Evolutionary conservation across 2,113 vertebrate species (phyloP).

Genomic region (Rousettus leschenaultii): DNA sequence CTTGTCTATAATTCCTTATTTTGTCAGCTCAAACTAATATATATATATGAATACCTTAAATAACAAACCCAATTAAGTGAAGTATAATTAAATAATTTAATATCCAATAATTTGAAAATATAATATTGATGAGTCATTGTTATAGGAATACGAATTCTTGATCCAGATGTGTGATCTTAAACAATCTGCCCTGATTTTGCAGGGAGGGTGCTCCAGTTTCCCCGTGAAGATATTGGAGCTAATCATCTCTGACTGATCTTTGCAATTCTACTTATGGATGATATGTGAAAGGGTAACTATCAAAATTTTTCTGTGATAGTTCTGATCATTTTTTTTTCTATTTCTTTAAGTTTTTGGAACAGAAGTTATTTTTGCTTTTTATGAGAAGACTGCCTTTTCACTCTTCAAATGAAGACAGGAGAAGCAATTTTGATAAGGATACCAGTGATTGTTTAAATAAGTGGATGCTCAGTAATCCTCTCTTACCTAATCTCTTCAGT

Average conservation of each 20-base stretch:
- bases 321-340: not conserved
- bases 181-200: not conserved
- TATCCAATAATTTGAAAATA: not conserved
- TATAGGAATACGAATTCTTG: not conserved
- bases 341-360: not conserved
- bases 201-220: not conserved
- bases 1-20: not conserved
- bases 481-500: not conserved
- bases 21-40: not conserved
- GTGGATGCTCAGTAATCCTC: rapidly evolving
- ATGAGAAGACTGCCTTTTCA: not conserved
- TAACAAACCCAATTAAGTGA: not conserved
- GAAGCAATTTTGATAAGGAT: not conserved
- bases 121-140: not conserved
- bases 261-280: not conserved
- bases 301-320: not conserved
- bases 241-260: not conserved
- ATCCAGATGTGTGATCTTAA: not conserved
- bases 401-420: not conserved
- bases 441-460: not conserved
- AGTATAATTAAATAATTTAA: not conserved
- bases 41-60: not conserved
- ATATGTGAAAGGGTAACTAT: not conserved
- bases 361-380: not conserved
- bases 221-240: not conserved